These are phyloP conservation scores for Pempheris klunzingeri DNA, from an alignment of 2,797 vertebrate species.

Conservation along the genomic window DNA sequence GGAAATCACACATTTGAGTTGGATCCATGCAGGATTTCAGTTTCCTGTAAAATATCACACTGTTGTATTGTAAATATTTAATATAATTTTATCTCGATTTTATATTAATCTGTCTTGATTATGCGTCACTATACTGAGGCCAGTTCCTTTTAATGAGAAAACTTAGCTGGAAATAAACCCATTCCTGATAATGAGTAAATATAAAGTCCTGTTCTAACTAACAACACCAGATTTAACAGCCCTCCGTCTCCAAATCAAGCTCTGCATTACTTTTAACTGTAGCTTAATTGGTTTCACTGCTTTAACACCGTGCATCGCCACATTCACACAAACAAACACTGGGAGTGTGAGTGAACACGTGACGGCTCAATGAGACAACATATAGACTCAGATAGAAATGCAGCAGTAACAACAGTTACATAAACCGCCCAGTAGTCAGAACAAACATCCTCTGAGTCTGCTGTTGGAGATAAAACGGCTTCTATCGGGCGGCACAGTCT, in stretches of 20 bases:
- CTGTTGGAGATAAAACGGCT: constrained; percentile 30
- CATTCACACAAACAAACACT: background rate
- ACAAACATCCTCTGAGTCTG: constrained; percentile 35
- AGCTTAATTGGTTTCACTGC: too few relatives aligned
- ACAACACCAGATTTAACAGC: background rate
- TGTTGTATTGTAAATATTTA: too few relatives aligned
- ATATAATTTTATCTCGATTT: too few relatives aligned
- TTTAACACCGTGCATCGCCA: background rate
- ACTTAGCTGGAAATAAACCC: too few relatives aligned
- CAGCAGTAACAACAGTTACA: background rate
- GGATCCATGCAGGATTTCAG: too few relatives aligned
- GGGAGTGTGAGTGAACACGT: background rate
- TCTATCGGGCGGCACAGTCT: constrained; percentile 21
- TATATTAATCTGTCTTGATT: too few relatives aligned
- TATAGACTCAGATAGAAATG: background rate
- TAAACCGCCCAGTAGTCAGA: constrained; percentile 15
- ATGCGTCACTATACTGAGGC: too few relatives aligned
- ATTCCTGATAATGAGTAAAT: too few relatives aligned
- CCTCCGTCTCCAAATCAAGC: background rate
- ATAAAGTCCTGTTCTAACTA: background rate
- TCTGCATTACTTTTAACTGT: background rate
- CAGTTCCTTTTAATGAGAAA: too few relatives aligned
- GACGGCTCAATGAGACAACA: background rate
- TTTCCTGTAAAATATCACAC: too few relatives aligned
- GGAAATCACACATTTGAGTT: background rate